Evolutionary conservation across 1,140 invertebrate species (phyloP).

Genomic region (Drosophila truncata): DNA sequence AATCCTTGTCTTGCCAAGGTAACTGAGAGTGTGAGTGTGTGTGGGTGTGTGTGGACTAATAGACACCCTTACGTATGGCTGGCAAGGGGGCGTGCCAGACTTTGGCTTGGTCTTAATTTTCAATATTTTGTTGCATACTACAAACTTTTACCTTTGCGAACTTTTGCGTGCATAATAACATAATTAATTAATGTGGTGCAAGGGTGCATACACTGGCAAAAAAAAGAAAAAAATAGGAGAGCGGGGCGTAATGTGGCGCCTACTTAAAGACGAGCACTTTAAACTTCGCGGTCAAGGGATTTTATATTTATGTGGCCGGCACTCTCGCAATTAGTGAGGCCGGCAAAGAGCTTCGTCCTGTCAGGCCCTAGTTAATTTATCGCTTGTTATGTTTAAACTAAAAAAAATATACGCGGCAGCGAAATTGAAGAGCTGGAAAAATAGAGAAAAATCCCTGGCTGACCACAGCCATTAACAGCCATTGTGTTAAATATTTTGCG

Average conservation of each 20-base stretch:
- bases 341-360: constrained; percentile 60
- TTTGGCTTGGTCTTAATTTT: constrained; percentile 67
- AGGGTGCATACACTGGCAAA: constrained; percentile 13
- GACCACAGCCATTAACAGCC: constrained; percentile 69
- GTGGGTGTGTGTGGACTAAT: constrained; percentile 25
- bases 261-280: constrained; percentile 46
- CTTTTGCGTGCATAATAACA: constrained; percentile 64
- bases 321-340: constrained; percentile 71
- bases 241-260: neutral
- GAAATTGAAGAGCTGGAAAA: constrained; percentile 40
- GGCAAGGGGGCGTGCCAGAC: constrained; percentile 7
- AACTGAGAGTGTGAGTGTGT: constrained; percentile 1
- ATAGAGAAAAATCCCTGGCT: constrained; percentile 49
- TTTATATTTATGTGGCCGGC: constrained; percentile 70
- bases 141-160: constrained; percentile 46
- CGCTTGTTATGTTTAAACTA: constrained; percentile 79
- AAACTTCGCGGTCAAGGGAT: constrained; percentile 46
- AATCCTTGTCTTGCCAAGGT: constrained; percentile 33
- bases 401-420: constrained; percentile 32
- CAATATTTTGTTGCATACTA: constrained; percentile 66
- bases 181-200: constrained; percentile 69
- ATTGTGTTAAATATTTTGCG: constrained; percentile 75
- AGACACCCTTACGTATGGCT: constrained; percentile 33
- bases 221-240: neutral
- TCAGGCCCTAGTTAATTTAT: constrained; percentile 71